Conservation (phyloP, 2,113 vertebrate species). For the cattle (Bos taurus) region DNA sequence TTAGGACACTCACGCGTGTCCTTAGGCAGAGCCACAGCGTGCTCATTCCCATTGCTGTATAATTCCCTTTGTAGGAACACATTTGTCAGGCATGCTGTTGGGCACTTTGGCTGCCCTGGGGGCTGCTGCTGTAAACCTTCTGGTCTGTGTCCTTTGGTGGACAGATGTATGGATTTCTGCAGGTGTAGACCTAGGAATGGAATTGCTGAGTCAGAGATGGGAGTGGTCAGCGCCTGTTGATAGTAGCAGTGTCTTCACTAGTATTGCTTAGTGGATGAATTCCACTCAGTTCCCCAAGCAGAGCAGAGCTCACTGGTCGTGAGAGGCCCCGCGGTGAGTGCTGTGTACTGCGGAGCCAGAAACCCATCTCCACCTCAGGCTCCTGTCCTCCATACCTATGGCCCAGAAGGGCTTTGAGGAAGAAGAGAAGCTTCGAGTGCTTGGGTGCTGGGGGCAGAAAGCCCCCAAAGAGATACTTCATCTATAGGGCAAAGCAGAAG, state of each 20-base stretch:
- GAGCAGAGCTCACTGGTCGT: background rate
- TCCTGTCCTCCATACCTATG: background rate
- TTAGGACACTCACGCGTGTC: too few relatives aligned
- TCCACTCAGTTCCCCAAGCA: background rate
- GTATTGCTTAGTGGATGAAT: background rate
- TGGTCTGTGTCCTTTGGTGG: background rate
- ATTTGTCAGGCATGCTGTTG: background rate
- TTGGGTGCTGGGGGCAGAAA: background rate
- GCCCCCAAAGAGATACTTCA: background rate
- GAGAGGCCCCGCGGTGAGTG: background rate
- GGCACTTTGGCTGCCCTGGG: background rate
- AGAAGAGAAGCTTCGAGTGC: background rate
- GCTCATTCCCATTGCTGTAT: background rate
- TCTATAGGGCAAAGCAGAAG: background rate
- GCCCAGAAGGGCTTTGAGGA: background rate
- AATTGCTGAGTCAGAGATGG: background rate
- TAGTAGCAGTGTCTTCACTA: background rate
- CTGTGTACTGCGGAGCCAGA: background rate
- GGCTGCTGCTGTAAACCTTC: background rate
- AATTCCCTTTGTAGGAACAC: background rate
- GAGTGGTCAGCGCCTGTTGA: background rate
- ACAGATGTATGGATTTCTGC: background rate
- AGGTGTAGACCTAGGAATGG: background rate
- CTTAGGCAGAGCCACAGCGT: accelerated
- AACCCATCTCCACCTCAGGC: too few relatives aligned